Evolutionary conservation across 2,888 invertebrate species (phyloP).

Genomic region (Euzophera pinguis): DNA sequence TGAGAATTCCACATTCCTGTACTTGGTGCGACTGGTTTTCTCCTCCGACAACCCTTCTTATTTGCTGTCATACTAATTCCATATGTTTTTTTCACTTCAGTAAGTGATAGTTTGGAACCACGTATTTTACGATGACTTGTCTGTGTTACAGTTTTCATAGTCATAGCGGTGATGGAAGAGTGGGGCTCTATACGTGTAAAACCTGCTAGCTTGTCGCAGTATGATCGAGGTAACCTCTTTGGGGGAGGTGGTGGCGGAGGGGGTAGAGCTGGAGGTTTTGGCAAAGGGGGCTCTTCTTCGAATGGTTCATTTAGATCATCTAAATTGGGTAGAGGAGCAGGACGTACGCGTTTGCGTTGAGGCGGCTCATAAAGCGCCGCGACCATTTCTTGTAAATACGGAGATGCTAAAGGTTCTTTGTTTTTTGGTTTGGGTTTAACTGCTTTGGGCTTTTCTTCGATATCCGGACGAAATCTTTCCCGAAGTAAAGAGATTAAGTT

Average conservation of each 20-base stretch:
- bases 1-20: conserved; percentile 52
- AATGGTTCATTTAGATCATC: conserved; percentile 55
- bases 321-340: conserved; percentile 56
- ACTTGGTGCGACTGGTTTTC: conserved; percentile 43
- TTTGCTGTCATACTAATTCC: conserved; percentile 35
- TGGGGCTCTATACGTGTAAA: conserved; percentile 37
- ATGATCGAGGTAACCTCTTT: conserved; percentile 44
- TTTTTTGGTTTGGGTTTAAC: conserved; percentile 37
- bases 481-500: conserved; percentile 44
- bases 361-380: conserved; percentile 46
- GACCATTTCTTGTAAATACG: conserved; percentile 55
- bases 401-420: conserved; percentile 41
- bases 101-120: conserved; percentile 34
- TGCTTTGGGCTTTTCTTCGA: conserved; percentile 19
- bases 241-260: conserved; percentile 62
- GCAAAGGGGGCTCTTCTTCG: conserved; percentile 48
- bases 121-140: conserved; percentile 29
- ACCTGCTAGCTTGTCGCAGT: conserved; percentile 59
- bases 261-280: conserved; percentile 46
- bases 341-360: conserved; percentile 32
- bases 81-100: conserved; percentile 49
- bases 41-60: conserved; percentile 28
- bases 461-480: conserved; percentile 47
- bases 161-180: conserved; percentile 28
- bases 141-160: conserved; percentile 32